A percentile compares a stretch with the other conserved stretches of the same genome.
Conservation (phyloP, 2,888 invertebrate species). For the Dynastes tityus region DNA sequence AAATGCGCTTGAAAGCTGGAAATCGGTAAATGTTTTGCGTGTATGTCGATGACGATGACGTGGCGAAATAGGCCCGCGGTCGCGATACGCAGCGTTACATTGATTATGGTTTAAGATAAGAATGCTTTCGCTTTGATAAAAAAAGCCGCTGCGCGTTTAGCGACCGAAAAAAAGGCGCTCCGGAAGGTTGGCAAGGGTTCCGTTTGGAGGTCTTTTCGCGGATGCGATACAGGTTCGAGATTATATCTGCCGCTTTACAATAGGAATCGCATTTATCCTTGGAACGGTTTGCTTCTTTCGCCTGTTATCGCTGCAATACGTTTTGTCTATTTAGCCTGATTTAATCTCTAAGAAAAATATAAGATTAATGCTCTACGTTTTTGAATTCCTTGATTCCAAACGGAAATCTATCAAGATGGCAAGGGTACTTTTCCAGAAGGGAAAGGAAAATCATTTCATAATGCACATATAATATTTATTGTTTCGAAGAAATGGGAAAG, state of each 20-base stretch:
- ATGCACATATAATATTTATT: too few relatives aligned
- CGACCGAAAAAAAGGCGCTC: neutral
- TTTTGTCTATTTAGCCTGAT: too few relatives aligned
- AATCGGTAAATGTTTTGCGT: neutral
- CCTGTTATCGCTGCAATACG: too few relatives aligned
- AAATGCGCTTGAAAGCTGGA: neutral
- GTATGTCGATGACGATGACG: neutral
- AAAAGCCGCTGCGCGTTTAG: neutral
- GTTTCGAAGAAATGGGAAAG: too few relatives aligned
- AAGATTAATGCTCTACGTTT: too few relatives aligned
- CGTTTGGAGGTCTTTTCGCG: neutral
- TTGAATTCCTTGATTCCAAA: too few relatives aligned
- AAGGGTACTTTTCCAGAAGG: too few relatives aligned
- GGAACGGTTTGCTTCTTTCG: neutral
- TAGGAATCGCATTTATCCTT: neutral
- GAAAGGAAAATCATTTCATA: too few relatives aligned
- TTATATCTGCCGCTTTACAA: neutral
- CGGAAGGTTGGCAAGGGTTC: neutral
- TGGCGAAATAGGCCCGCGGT: neutral
- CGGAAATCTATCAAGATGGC: too few relatives aligned
- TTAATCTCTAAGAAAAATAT: too few relatives aligned
- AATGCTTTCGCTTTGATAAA: neutral
- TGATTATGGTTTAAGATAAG: slow-evolving; percentile 17
- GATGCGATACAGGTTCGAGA: neutral
- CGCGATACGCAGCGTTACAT: neutral